A percentile compares a stretch with the other conserved stretches of the same genome.
Conservation (phyloP, 2,888 invertebrate genomes). For the Cephonodes hylas region DNA sequence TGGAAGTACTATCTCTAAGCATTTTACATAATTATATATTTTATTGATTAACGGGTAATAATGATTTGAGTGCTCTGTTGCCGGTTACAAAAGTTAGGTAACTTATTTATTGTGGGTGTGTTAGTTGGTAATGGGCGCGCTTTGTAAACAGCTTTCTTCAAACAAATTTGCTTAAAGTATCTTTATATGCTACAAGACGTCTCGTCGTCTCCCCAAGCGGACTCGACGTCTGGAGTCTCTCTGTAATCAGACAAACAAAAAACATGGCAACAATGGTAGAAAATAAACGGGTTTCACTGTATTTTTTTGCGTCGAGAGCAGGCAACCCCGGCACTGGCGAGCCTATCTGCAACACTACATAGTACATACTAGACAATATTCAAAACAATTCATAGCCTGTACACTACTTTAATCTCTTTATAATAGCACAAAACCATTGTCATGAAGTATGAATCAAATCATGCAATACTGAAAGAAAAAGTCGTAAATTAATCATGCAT, state of each 20-base stretch:
- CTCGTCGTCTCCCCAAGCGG: conserved; percentile 46
- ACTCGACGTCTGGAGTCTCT: conserved; percentile 43
- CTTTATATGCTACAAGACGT: conserved; percentile 61
- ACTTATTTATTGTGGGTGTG: conserved; percentile 52
- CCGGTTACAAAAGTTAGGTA: background rate
- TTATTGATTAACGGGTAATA: background rate
- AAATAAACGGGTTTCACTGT: conserved; percentile 31
- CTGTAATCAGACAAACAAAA: conserved; percentile 77
- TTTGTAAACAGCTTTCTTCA: conserved; percentile 32
- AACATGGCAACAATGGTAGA: conserved; percentile 72
- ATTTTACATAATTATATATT: background rate
- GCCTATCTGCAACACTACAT: conserved; percentile 79
- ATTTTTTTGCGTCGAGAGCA: conserved; percentile 47
- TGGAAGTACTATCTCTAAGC: background rate
- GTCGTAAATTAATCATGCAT: conserved; percentile 26
- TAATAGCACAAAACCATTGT: background rate
- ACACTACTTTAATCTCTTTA: background rate
- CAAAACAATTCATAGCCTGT: conserved; percentile 21
- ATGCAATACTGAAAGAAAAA: conserved; percentile 62
- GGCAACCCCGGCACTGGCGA: conserved; percentile 62
- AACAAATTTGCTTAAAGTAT: conserved; percentile 28
- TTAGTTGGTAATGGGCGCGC: conserved; percentile 22
- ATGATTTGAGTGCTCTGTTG: background rate
- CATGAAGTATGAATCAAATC: conserved; percentile 18
- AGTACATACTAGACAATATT: conserved; percentile 50